A percentile compares a stretch with the other conserved stretches of the same genome.
phyloP scores from a whole-genome alignment of 1,140 invertebrate species.

The Brachionus manjavacas region DNA sequence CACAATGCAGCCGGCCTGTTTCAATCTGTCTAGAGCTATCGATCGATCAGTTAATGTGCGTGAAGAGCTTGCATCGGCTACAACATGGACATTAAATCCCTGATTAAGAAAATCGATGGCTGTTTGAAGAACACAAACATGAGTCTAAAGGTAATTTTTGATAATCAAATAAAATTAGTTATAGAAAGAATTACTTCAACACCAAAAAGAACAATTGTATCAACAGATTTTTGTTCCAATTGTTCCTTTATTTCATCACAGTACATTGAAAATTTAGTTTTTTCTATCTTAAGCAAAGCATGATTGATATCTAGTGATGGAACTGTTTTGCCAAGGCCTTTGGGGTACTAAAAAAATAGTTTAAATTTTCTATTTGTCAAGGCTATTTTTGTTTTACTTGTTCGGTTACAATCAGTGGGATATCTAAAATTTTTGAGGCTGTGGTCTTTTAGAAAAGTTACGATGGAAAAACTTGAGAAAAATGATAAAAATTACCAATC shows the following conservation, averaged over 20 bases:
- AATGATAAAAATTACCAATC: conserved; percentile 63
- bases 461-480: background rate
- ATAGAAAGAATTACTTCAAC: background rate
- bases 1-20: conserved; percentile 70
- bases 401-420: conserved; percentile 78
- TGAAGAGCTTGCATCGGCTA: conserved; percentile 78
- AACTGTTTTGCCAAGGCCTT: conserved; percentile 72
- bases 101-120: conserved; percentile 71
- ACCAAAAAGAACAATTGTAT: conserved; percentile 9
- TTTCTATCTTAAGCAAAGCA: conserved; percentile 60
- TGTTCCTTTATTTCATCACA: conserved; percentile 65
- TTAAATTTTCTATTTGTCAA: background rate
- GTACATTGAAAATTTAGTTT: conserved; percentile 79
- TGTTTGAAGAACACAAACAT: conserved; percentile 82
- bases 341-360: conserved; percentile 60
- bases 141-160: conserved; percentile 78
- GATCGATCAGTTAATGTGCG: conserved; percentile 63
- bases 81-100: conserved; percentile 70
- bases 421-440: conserved; percentile 68
- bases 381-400: conserved; percentile 46
- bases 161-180: conserved; percentile 58
- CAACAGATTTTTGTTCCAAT: conserved; percentile 44
- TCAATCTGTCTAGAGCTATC: conserved; percentile 66
- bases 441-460: background rate
- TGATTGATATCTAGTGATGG: conserved; percentile 62